phyloP scores from a whole-genome alignment of 2,888 invertebrate genomes.

The Dichetophora obliterata region DNA sequence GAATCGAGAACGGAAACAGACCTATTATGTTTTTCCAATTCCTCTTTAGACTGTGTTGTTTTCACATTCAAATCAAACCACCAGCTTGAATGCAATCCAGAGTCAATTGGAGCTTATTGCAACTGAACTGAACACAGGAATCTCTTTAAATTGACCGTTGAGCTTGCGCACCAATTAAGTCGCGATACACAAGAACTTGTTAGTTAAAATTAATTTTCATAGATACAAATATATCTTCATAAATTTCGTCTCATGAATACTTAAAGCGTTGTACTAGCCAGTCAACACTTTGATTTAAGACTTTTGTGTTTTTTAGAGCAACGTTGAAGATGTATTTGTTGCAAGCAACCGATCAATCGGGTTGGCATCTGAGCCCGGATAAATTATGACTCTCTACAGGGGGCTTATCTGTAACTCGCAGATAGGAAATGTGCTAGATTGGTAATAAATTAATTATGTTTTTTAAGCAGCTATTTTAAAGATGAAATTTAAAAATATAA shows the following conservation, averaged over 20 bases:
- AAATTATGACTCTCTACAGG: neutral
- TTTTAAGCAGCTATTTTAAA: neutral
- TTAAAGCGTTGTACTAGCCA: neutral
- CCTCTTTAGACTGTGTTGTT: too few relatives aligned
- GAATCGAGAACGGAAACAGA: too few relatives aligned
- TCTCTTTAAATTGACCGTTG: neutral
- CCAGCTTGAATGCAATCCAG: neutral
- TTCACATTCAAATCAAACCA: neutral
- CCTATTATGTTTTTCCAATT: too few relatives aligned
- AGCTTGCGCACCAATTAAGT: neutral
- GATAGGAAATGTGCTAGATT: neutral
- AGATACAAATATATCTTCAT: slow-evolving; percentile 20
- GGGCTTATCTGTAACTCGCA: neutral
- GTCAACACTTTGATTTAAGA: neutral
- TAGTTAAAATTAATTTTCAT: neutral
- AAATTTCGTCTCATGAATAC: neutral
- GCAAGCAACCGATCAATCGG: neutral
- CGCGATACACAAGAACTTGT: neutral
- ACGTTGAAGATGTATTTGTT: neutral
- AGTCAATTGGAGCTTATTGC: neutral
- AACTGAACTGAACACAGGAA: neutral
- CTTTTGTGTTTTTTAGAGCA: neutral
- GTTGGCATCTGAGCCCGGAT: neutral
- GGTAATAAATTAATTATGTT: neutral
- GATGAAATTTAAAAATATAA: neutral